phyloP scores from a whole-genome alignment of 1,140 invertebrate genomes.

The Pseudomyrmex pallidus region DNA sequence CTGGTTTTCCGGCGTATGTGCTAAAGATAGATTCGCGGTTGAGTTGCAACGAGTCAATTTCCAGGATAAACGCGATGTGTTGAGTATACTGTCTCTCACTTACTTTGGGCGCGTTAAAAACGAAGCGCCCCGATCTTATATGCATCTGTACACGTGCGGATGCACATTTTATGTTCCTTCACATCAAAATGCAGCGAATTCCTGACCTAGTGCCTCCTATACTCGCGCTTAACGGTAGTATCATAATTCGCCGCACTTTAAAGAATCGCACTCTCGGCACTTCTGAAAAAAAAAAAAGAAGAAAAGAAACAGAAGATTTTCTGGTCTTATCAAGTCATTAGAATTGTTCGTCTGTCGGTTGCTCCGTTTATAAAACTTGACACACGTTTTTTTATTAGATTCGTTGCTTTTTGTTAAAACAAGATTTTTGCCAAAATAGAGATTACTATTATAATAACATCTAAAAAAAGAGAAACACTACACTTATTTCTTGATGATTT shows the following conservation, averaged over 20 bases:
- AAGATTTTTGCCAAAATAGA: too few relatives aligned
- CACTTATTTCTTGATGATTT: too few relatives aligned
- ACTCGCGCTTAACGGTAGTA: slow-evolving; percentile 64
- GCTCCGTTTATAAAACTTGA: not conserved
- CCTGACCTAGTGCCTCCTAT: slow-evolving; percentile 78
- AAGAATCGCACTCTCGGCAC: slow-evolving; percentile 27
- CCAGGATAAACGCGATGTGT: slow-evolving; percentile 4
- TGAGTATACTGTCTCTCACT: slow-evolving; percentile 1
- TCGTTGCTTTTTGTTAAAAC: too few relatives aligned
- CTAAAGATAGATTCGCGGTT: slow-evolving; percentile 1
- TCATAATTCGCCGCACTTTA: slow-evolving; percentile 23
- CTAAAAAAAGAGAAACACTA: too few relatives aligned
- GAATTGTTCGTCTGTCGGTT: not conserved
- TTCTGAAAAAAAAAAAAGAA: not conserved
- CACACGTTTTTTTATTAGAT: too few relatives aligned
- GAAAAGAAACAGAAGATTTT: not conserved
- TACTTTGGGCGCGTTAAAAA: not conserved
- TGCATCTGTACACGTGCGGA: slow-evolving; percentile 12
- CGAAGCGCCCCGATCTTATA: not conserved
- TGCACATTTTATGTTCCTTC: slow-evolving; percentile 39
- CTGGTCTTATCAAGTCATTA: too few relatives aligned
- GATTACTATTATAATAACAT: too few relatives aligned
- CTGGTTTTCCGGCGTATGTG: not conserved
- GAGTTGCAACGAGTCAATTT: not conserved
- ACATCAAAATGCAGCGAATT: slow-evolving; percentile 76